Evolutionary conservation across 2,888 invertebrate genomes (phyloP).

Genomic region (Sinodicranocentrus sp.): DNA sequence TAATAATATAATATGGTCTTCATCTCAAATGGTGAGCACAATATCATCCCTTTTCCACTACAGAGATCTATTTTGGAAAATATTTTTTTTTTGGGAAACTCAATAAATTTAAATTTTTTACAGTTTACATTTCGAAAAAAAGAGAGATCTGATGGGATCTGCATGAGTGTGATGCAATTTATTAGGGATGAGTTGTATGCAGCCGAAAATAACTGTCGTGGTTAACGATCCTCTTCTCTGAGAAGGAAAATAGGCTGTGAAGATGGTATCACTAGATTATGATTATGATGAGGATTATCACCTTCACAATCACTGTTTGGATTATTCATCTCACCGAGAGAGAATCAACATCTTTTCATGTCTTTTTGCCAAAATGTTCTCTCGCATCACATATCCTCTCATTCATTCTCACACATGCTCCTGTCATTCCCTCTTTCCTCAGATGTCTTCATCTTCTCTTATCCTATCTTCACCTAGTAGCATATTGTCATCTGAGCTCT

Average conservation of each 20-base stretch:
- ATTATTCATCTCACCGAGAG: no score
- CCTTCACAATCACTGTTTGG: background rate
- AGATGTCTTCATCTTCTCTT: background rate
- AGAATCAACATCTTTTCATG: background rate
- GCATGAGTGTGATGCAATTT: conserved; percentile 53
- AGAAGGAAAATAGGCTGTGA: conserved; percentile 52
- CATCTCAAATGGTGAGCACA: no score
- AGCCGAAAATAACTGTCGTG: background rate
- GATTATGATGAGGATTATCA: conserved; percentile 20
- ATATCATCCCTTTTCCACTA: no score
- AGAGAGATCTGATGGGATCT: background rate
- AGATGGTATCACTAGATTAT: conserved; percentile 40
- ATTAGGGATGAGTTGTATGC: conserved; percentile 54
- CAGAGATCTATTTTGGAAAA: no score
- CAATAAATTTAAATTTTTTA: no score
- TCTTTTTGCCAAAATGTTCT: conserved; percentile 7
- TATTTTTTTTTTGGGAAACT: no score
- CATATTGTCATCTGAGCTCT: conserved; percentile 3
- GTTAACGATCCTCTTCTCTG: conserved; percentile 48
- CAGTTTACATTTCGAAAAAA: no score
- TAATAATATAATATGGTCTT: no score
- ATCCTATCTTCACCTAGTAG: no score
- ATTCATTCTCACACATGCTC: conserved; percentile 7
- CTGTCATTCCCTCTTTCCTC: background rate
- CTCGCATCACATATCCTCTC: background rate